These are phyloP conservation scores for Gibbula magus DNA, from an alignment of 2,888 invertebrate genomes.

Conservation along the genomic window DNA sequence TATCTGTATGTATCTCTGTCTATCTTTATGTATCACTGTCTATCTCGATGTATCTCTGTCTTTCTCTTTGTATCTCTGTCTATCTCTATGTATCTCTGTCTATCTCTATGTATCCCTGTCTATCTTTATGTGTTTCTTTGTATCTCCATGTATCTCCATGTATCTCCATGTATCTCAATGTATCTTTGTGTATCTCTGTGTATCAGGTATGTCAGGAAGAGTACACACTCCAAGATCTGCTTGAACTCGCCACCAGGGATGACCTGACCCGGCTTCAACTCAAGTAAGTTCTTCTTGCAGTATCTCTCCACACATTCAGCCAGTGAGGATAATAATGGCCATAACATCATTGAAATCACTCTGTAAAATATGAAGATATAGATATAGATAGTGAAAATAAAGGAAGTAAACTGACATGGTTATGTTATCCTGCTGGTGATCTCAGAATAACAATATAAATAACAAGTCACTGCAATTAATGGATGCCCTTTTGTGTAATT, in stretches of 20 bases:
- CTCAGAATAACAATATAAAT: neutral
- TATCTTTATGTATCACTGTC: too few relatives aligned
- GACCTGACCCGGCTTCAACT: constrained; percentile 88
- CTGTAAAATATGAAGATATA: too few relatives aligned
- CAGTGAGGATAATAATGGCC: too few relatives aligned
- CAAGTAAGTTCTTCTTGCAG: constrained; percentile 78
- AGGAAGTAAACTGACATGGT: neutral
- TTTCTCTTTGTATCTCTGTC: too few relatives aligned
- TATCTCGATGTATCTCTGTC: too few relatives aligned
- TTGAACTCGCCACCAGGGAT: constrained; percentile 86
- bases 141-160: neutral
- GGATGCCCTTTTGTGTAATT: neutral
- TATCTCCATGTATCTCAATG: too few relatives aligned
- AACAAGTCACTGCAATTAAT: neutral
- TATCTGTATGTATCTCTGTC: too few relatives aligned
- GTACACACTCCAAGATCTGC: constrained; percentile 76
- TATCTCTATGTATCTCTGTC: too few relatives aligned
- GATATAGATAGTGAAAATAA: too few relatives aligned
- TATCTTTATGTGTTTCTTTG: neutral
- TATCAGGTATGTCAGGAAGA: constrained; percentile 57
- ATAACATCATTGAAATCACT: too few relatives aligned
- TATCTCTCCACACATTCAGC: neutral
- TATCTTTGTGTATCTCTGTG: too few relatives aligned
- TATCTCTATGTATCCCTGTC: neutral
- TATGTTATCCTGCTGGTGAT: neutral